Evolutionary conservation across 2,113 vertebrate genomes (phyloP), one percentile per base, ranked within the genome.

Genomic region (Semnornis frantzii): DNA sequence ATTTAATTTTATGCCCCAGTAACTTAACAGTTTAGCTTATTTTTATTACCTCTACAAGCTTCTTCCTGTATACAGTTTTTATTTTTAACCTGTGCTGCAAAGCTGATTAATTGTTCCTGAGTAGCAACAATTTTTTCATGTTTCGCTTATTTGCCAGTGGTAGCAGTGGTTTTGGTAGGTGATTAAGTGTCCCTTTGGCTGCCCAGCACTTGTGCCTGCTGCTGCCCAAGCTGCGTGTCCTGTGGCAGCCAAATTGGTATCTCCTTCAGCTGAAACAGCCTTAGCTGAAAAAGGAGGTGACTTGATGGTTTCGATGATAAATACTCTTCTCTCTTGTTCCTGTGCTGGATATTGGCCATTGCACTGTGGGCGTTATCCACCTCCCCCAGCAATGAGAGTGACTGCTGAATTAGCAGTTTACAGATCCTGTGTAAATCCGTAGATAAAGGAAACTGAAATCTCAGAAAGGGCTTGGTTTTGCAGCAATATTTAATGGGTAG

Each of bases 191-290:
- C 68, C 37, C 24, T 59, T 27, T 71, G 78, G 16, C 65, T 63
- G 20, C 52, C 20, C 30, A 7, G 60, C 4, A 12, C 8, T 55
- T 33, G 70, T 0, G 0, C 39, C 57, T 78, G 39, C 66, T 21
- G 1, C 34, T 33, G 52, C n/a, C 55, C 0, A 0, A 48, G n/a
- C 28, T 28, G 5, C 0, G 0, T 2, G 2, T 85, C 28, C 24
- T 57, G 12, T 54, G 44, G 50, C 72, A 83, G 59, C 73, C 50
- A 44, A 12, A 39, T 9, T 4, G 42, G 30, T n/a, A 66, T 68
- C 31, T 80, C 7, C 83, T 86, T 81, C 60, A 68, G 37, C 52
- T 89, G 34, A 24, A 74, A 18, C 65, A 68, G 58, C 65, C 31
- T 28, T n/a, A 4, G 34, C 55, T 44, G n/a, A 75, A 84, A 33